Evolutionary conservation across 2,113 vertebrate species (phyloP), one percentile per base, ranked within the genome.

Genomic region (Dendropsophus ebraccatus): DNA sequence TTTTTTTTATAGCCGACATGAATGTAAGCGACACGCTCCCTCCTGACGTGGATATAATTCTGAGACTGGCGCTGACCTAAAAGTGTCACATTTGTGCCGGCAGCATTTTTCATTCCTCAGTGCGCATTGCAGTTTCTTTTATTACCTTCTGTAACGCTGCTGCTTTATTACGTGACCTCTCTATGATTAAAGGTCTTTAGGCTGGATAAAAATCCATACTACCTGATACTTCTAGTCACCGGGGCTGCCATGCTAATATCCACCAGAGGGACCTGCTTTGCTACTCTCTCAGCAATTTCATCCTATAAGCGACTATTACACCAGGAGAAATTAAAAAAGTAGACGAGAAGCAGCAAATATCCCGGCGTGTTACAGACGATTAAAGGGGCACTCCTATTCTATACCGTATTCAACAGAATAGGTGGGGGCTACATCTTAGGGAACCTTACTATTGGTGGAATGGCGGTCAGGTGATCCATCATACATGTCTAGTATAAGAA

Each of bases 161-260:
- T 70, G 77, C 49, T 86, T 72, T 86, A 86, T 86, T 86, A 86
- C 67, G 77, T 86, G 84, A 86, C 84, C 84, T 86, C 74, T 60
- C 84, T 60, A 73, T 81, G 84, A 86, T 86, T 86, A 86, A 86
- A 86, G 84, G 84, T 86, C 84, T 86, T 81, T 86, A 81, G 84
- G 65, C 77, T 70, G 65, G 32, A 81, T 81, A 86, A 81, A 86
- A 86, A 86, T 86, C 84, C 76, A 86, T 81, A 81, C 50, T 72
- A 86, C 65, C 77, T 81, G 65, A 81, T 73, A 86, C 52, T 60
- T 28, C 67, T 73, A 52, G 65, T 81, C 67, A 14, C 65, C 28
- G 47, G 58, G 49, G 70, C 37, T 35, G 65, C 13, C 8, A 60
- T 60, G 82, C 83, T 81, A 81, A 86, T 81, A 60, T 81, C 49